Evolutionary conservation across 1,140 invertebrate genomes (phyloP).

Genomic region (Macrotrachela quadricornifera): DNA sequence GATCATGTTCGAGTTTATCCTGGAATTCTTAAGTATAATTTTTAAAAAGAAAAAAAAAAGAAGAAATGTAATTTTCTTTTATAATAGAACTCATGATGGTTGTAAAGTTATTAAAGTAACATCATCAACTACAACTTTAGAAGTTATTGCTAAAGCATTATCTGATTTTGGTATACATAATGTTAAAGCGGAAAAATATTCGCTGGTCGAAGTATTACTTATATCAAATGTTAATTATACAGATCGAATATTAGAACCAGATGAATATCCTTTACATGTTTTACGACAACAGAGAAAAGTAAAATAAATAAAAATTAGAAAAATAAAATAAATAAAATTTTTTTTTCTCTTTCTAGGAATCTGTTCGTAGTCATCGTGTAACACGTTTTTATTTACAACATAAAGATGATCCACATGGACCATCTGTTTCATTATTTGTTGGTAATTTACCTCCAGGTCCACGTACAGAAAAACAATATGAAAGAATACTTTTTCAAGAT

Average conservation of each 20-base stretch:
- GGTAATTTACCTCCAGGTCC: conserved; percentile 78
- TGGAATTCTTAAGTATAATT: conserved; percentile 32
- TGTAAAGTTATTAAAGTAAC: background rate
- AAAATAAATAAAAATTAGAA: conserved; percentile 14
- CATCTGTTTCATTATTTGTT: conserved; percentile 82
- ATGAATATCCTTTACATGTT: conserved; percentile 80
- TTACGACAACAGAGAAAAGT: conserved; percentile 45
- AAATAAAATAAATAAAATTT: conserved; percentile 16
- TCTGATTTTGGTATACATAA: too few species aligned
- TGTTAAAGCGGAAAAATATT: conserved; percentile 42
- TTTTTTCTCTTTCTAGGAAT: conserved; percentile 52
- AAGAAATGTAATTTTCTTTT: background rate
- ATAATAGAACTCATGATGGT: background rate
- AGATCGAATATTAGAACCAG: conserved; percentile 58
- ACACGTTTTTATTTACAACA: conserved; percentile 94
- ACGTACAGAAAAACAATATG: conserved; percentile 83
- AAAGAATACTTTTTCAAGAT: conserved; percentile 71
- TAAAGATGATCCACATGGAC: conserved; percentile 84
- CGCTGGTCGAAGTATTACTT: conserved; percentile 75
- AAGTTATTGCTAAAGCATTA: background rate
- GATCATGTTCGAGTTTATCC: conserved; percentile 38
- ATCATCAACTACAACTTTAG: background rate
- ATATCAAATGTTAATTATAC: conserved; percentile 62
- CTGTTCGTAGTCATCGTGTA: conserved; percentile 86
- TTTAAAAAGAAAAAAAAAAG: background rate